Conservation (phyloP, 2,888 invertebrate species). For the Cryptophagus acutangulus region DNA sequence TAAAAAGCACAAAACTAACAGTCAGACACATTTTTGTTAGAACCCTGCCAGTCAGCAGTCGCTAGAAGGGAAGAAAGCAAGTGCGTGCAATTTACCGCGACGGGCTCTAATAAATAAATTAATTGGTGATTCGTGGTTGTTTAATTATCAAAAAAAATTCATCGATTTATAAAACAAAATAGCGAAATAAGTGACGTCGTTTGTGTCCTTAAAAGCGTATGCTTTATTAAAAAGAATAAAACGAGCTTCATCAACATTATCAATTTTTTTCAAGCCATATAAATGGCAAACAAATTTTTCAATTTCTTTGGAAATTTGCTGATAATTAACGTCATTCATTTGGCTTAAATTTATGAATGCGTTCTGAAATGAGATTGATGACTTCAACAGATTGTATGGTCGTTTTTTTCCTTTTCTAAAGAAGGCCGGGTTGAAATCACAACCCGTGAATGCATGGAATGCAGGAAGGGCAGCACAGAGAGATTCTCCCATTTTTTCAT, state of each 20-base stretch:
- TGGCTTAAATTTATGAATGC: constrained; percentile 21
- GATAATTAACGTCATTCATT: constrained; percentile 14
- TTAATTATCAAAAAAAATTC: no score
- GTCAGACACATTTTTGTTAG: no score
- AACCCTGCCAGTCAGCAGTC: no score
- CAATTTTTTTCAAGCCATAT: constrained; percentile 28
- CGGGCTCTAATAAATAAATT: no score
- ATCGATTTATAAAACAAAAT: no score
- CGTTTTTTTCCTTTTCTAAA: constrained; percentile 18
- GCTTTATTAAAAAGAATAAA: constrained; percentile 29
- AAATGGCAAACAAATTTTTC: constrained; percentile 27
- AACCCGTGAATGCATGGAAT: constrained; percentile 18
- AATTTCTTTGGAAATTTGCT: constrained; percentile 14
- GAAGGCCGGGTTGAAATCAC: constrained; percentile 25
- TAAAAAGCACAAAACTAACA: no score
- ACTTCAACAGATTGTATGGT: constrained; percentile 11
- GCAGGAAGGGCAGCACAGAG: constrained; percentile 21
- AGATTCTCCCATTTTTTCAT: constrained; percentile 18
- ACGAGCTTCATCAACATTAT: constrained; percentile 27
- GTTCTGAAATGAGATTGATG: constrained; percentile 20
- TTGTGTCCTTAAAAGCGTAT: constrained; percentile 31
- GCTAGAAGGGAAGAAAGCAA: no score
- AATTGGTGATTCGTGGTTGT: no score
- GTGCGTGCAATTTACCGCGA: no score
- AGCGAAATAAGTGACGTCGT: no score